Evolutionary conservation across 2,113 vertebrate species (phyloP), one percentile per base, ranked within the genome.

Genomic region (Psophia crepitans): DNA sequence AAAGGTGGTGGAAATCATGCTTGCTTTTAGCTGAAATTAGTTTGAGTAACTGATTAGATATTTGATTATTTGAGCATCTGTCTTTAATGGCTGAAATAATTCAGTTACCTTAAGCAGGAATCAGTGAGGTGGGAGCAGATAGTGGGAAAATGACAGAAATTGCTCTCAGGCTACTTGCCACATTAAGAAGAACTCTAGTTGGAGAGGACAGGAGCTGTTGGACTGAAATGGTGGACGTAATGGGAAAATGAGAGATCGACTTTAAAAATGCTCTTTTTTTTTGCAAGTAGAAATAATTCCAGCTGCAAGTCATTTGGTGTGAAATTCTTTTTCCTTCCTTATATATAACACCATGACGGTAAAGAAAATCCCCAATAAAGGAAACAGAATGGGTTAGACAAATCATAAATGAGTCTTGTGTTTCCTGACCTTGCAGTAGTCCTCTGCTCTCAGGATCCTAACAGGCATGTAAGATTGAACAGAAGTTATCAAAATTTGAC

Each of bases 11-110:
- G 44, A 93, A 94, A 93, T 94, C 63, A 75, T 82, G 48, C 70
- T 87, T 93, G 37, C 65, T 91, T 87, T 79, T 46, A 70, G 44
- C 19, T 53, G 74, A 93, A 90, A 95, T 96, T 75, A 90, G 43
- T 86, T 94, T 93, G 63, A 69, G 37, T 83, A 83, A 69, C 85
- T 63, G 33, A 82, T 90, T 92, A 73, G 85, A 32, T 76, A 35
- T 94, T 93, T 93, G 69, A 87, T 92, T 92, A 53, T 88, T 93
- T 77, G 37, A 97, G 58, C 83, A 73, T 79, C 70, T 90, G 70
- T 49, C 39, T 94, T 90, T 74, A 92, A 83, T 49, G 92, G 58
- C 88, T 83, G 74, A 87, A 53, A 43, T 44, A 82, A 79, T 76
- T 91, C 63, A 69, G 14, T 86, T 90, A 82, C 82, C 82, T 94